Evolutionary conservation across 2,888 invertebrate genomes (phyloP).

Genomic region (Heliconius ismenius): DNA sequence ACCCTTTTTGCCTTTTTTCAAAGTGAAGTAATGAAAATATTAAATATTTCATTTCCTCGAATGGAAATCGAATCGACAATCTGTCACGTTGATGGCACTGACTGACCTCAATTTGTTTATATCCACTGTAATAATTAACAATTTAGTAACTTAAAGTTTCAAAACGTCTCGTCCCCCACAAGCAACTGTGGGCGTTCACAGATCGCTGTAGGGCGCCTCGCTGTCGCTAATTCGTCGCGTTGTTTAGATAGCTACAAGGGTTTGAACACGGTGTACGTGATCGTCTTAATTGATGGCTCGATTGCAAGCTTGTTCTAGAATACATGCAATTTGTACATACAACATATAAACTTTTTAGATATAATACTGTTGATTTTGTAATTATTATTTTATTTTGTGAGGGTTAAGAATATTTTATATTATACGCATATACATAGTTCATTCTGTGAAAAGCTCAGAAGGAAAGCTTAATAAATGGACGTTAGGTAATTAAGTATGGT

Average conservation of each 20-base stretch:
- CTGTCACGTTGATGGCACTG: too few relatives aligned
- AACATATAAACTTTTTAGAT: background rate
- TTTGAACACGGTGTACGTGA: conserved; percentile 17
- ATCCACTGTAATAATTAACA: too few relatives aligned
- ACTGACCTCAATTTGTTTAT: too few relatives aligned
- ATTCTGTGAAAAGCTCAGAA: background rate
- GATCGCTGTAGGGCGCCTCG: conserved; percentile 20
- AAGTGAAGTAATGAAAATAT: too few relatives aligned
- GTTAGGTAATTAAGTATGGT: too few relatives aligned
- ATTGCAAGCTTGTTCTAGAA: background rate
- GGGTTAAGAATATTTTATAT: too few relatives aligned
- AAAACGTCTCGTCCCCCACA: background rate
- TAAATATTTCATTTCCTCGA: too few relatives aligned
- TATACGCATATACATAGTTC: too few relatives aligned
- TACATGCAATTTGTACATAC: background rate
- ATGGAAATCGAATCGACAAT: too few relatives aligned
- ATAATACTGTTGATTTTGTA: background rate
- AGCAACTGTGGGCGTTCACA: background rate
- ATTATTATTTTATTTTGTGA: too few relatives aligned
- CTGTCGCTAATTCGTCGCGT: conserved; percentile 21
- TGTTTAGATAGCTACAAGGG: conserved; percentile 25
- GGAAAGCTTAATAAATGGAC: background rate
- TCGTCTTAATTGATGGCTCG: conserved; percentile 20
- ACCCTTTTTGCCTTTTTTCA: too few relatives aligned
- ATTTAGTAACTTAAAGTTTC: too few relatives aligned